These are phyloP conservation scores for Hyppa rectilinea DNA, from an alignment of 2,888 invertebrate genomes.

Conservation along the genomic window DNA sequence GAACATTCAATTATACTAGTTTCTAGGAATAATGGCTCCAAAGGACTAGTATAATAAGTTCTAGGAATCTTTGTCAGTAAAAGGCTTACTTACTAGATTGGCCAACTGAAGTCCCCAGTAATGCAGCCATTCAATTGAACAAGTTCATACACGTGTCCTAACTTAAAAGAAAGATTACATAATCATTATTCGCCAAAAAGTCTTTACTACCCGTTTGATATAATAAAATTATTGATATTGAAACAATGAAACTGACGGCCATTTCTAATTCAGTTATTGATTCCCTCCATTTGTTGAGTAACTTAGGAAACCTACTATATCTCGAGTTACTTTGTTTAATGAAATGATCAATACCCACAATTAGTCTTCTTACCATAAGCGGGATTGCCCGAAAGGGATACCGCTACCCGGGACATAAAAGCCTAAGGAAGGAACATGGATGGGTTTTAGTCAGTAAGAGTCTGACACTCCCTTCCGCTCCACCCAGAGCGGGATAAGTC, in stretches of 20 bases:
- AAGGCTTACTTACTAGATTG: neutral
- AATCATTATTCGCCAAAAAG: neutral
- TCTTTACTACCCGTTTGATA: slow-evolving; percentile 8
- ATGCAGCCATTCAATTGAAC: neutral
- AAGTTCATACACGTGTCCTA: neutral
- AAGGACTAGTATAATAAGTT: no score
- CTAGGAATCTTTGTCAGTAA: no score
- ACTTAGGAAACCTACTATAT: neutral
- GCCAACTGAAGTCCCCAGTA: neutral
- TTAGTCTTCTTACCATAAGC: neutral
- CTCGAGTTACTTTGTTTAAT: neutral
- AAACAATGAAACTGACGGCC: neutral
- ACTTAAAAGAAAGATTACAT: neutral
- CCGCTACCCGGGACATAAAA: no score
- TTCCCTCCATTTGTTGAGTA: slow-evolving; percentile 2
- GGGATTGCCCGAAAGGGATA: no score
- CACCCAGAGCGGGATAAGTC: no score
- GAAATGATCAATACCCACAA: neutral
- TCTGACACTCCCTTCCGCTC: no score
- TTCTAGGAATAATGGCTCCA: no score
- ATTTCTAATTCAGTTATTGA: slow-evolving; percentile 5
- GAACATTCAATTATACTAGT: no score
- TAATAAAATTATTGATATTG: slow-evolving; percentile 14
- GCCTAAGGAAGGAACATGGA: no score
- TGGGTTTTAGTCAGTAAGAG: no score